Evolutionary conservation across 2,113 vertebrate species (phyloP).

Genomic region (Tauraco erythrolophus): DNA sequence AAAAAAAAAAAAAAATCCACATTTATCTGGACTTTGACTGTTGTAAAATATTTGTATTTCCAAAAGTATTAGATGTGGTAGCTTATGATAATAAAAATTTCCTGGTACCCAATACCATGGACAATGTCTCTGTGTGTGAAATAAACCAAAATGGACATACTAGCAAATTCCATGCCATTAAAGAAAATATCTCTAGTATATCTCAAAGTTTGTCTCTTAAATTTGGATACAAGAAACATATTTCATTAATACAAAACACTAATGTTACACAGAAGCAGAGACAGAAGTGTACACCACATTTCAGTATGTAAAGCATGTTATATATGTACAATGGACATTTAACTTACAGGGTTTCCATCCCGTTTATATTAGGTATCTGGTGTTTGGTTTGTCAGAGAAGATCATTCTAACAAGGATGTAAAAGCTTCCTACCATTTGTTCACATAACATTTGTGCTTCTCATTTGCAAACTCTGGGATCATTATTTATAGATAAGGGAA

Average conservation of each 20-base stretch:
- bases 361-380: neutral
- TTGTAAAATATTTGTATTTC: neutral
- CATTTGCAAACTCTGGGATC: neutral
- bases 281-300: neutral
- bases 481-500: constrained; percentile 33
- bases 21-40: neutral
- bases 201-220: neutral
- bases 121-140: neutral
- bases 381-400: neutral
- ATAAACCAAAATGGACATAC: neutral
- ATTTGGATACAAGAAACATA: neutral
- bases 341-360: neutral
- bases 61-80: neutral
- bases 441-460: neutral
- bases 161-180: neutral
- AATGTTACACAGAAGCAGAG: neutral
- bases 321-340: neutral
- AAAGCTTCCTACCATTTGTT: neutral
- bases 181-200: neutral
- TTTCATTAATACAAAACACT: neutral
- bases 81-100: neutral
- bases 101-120: neutral
- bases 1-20: neutral
- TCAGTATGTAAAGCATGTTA: neutral
- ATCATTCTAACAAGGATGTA: neutral